Evolutionary conservation across 2,113 vertebrate species (phyloP).

Genomic region (Camelus bactrianus): DNA sequence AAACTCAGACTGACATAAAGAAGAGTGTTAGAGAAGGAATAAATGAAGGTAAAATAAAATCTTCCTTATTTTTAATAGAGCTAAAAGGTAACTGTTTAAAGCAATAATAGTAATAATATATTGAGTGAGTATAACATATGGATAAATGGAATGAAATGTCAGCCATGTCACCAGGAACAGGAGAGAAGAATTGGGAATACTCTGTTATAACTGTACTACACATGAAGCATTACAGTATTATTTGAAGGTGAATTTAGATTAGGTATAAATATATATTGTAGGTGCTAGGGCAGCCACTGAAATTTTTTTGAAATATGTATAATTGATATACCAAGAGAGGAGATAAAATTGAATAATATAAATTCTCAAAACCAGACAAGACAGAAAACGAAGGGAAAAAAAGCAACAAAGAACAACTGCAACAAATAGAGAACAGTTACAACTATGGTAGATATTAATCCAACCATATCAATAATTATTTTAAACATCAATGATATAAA

Average conservation of each 20-base stretch:
- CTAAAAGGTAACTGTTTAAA: slow-evolving; percentile 34
- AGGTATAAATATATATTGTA: slow-evolving; percentile 1
- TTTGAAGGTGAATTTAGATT: slow-evolving; percentile 31
- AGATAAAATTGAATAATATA: neutral
- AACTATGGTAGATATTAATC: slow-evolving; percentile 18
- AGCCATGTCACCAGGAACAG: neutral
- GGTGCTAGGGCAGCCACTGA: neutral
- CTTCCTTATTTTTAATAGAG: neutral
- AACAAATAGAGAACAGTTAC: slow-evolving; percentile 8
- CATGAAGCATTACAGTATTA: neutral
- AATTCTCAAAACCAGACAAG: slow-evolving; percentile 31
- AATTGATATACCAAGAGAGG: slow-evolving; percentile 13
- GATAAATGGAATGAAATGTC: slow-evolving; percentile 4
- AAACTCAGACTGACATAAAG: neutral
- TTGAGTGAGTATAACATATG: neutral
- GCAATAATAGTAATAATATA: neutral
- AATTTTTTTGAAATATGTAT: neutral
- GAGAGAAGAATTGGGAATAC: neutral
- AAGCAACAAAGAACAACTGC: slow-evolving; percentile 19
- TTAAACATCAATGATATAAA: slow-evolving; percentile 37
- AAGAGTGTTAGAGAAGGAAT: slow-evolving; percentile 15
- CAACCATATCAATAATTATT: neutral
- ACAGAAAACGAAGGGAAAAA: neutral
- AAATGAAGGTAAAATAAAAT: slow-evolving; percentile 11
- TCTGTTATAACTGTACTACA: neutral